Conservation (phyloP, 2,888 invertebrate species). For the Branchellion lobata region DNA sequence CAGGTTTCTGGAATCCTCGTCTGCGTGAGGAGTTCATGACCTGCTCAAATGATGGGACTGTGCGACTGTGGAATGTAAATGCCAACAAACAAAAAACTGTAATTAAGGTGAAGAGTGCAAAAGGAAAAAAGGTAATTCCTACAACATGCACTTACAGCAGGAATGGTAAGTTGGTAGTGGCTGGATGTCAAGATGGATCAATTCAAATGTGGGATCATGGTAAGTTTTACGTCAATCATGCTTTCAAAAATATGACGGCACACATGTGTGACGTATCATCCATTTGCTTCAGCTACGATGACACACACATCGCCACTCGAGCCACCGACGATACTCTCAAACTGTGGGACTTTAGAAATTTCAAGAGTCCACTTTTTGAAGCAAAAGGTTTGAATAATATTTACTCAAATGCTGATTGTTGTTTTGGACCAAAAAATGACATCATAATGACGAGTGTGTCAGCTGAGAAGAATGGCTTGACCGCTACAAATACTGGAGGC, state of each 20-base stretch:
- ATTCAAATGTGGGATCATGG: conserved; percentile 96
- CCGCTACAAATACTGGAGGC: conserved; percentile 54
- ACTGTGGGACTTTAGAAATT: conserved; percentile 85
- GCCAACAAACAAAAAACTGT: conserved; percentile 72
- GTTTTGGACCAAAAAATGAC: conserved; percentile 88
- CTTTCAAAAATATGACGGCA: conserved; percentile 68
- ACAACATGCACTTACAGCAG: conserved; percentile 79
- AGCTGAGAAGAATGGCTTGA: conserved; percentile 65
- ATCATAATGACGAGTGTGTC: conserved; percentile 86
- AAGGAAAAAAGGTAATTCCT: conserved; percentile 82
- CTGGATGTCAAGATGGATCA: conserved; percentile 90
- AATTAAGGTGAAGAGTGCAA: conserved; percentile 72
- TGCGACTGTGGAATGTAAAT: conserved; percentile 84
- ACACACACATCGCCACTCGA: conserved; percentile 75
- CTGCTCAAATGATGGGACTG: conserved; percentile 87
- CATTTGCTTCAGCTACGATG: conserved; percentile 83
- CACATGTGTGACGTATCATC: conserved; percentile 82
- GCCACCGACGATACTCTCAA: conserved; percentile 90
- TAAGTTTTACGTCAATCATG: conserved; percentile 84
- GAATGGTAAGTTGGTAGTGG: conserved; percentile 83
- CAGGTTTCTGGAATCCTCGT: conserved; percentile 90
- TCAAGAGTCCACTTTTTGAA: conserved; percentile 75
- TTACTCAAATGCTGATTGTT: conserved; percentile 70
- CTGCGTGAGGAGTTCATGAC: conserved; percentile 89
- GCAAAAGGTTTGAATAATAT: conserved; percentile 75